Percentiles rank a stretch among this genome's conserved stretches.
phyloP scores from a whole-genome alignment of 1,140 invertebrate genomes.

The Yoshiicerus persimilis region DNA sequence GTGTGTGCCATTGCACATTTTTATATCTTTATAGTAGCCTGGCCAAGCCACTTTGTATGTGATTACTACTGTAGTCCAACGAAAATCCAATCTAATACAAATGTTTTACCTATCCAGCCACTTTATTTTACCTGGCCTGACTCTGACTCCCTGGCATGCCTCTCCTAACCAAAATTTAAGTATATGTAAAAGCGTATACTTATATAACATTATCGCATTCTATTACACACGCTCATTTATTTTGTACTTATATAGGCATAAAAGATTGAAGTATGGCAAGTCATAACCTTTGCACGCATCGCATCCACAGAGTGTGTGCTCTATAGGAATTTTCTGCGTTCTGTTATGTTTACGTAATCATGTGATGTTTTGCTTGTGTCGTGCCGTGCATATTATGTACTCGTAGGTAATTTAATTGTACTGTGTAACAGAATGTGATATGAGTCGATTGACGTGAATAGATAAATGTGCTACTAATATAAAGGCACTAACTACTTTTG shows the following conservation, averaged over 20 bases:
- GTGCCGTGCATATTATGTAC: not conserved
- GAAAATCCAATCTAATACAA: not conserved
- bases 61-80: not conserved
- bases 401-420: not conserved
- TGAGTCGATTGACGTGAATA: not conserved
- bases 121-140: not conserved
- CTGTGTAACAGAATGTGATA: not conserved
- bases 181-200: not conserved
- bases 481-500: not conserved
- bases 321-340: not conserved
- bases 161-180: not conserved
- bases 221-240: not conserved
- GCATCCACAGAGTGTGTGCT: not conserved
- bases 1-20: slow-evolving; percentile 14
- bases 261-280: not conserved
- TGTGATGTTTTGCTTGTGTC: not conserved
- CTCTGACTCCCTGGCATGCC: not conserved
- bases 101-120: not conserved
- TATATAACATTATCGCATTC: not conserved
- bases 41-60: not conserved
- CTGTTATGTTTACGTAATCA: not conserved
- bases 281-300: not conserved
- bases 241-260: not conserved
- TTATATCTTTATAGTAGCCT: not conserved
- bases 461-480: not conserved